Evolutionary conservation across 2,888 invertebrate species (phyloP).

Genomic region (Ganaspis brasiliensis): DNA sequence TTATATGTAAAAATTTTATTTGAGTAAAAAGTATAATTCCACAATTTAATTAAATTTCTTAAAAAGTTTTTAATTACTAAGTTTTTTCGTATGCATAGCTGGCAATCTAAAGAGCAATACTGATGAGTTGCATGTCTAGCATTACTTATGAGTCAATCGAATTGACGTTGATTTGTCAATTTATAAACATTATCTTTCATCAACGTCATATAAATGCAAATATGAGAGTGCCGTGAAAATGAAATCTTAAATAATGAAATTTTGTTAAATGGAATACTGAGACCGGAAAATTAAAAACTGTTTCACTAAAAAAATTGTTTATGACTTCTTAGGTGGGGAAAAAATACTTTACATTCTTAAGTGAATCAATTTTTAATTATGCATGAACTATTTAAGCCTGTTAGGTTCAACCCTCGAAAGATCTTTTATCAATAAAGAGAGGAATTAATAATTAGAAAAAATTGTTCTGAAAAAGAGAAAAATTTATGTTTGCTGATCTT

Average conservation of each 20-base stretch:
- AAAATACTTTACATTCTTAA: too few relatives aligned
- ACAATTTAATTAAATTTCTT: too few relatives aligned
- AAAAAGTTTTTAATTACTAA: slow-evolving; percentile 3
- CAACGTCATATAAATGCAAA: slow-evolving; percentile 63
- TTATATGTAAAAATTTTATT: background rate
- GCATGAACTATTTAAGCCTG: too few relatives aligned
- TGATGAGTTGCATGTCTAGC: slow-evolving; percentile 12
- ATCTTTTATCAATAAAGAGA: too few relatives aligned
- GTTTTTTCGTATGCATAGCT: background rate
- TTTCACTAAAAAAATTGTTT: too few relatives aligned
- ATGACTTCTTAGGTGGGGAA: too few relatives aligned
- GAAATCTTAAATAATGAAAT: slow-evolving; percentile 54
- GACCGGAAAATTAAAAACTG: too few relatives aligned
- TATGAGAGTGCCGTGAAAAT: slow-evolving; percentile 50
- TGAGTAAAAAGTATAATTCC: too few relatives aligned
- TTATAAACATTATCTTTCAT: slow-evolving; percentile 55
- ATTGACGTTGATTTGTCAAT: slow-evolving; percentile 52
- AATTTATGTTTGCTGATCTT: background rate
- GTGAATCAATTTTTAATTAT: too few relatives aligned
- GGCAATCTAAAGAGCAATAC: slow-evolving; percentile 2
- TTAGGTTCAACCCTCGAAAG: too few relatives aligned
- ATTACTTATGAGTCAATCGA: slow-evolving; percentile 32
- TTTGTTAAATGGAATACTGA: background rate
- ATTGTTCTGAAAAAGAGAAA: background rate
- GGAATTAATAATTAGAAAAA: too few relatives aligned